phyloP scores from a whole-genome alignment of 2,113 vertebrate species.

The Tragelaphus buxtoni region DNA sequence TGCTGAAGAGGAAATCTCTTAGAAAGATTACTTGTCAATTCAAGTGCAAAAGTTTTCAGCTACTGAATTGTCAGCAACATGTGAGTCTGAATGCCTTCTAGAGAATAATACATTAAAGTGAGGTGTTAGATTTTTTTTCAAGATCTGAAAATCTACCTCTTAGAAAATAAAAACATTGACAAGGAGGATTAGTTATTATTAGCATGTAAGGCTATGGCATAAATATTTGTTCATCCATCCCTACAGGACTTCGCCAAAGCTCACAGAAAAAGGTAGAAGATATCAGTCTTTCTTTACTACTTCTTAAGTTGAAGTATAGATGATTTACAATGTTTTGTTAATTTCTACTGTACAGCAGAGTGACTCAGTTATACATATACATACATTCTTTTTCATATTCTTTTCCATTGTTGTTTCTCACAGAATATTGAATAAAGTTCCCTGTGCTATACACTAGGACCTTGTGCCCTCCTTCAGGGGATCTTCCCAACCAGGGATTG shows the following conservation, averaged over 20 bases:
- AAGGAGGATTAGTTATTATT: not conserved
- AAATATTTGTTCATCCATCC: not conserved
- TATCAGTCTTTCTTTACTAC: not conserved
- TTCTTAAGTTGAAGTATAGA: not conserved
- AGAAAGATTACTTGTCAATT: constrained; percentile 1
- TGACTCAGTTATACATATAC: not conserved
- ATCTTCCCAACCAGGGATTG: not conserved
- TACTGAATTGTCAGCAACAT: not conserved
- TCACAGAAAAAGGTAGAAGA: not conserved
- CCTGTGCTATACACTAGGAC: not conserved
- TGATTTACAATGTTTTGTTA: not conserved
- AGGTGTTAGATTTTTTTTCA: not conserved
- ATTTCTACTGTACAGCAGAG: not conserved
- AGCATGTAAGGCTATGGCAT: not conserved
- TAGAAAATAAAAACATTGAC: not conserved
- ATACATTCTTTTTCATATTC: not conserved
- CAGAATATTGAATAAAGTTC: not conserved
- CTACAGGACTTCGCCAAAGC: not conserved
- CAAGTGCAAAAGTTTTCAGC: not conserved
- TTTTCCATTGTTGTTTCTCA: not conserved
- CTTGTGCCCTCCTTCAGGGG: not conserved
- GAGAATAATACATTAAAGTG: not conserved
- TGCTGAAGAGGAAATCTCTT: not conserved
- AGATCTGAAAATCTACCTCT: not conserved
- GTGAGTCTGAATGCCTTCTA: not conserved